Conservation (phyloP, 2,888 invertebrate genomes). For the Trissonchulus latispiculum region DNA sequence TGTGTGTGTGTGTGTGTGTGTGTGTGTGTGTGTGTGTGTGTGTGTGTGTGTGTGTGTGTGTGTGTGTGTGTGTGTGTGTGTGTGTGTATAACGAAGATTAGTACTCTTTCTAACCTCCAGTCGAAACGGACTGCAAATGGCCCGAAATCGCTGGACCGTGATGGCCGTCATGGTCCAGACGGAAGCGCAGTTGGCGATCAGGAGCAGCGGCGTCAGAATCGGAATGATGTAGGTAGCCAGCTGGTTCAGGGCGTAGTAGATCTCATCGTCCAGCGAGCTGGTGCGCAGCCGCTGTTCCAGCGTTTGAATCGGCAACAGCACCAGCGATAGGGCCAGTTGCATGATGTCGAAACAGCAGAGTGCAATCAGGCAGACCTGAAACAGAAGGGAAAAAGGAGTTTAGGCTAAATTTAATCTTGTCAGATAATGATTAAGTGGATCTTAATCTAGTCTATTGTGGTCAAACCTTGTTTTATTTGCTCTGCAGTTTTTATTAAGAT, state of each 20-base stretch:
- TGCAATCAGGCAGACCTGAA: slow-evolving; percentile 3
- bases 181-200: slow-evolving; percentile 9
- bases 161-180: slow-evolving; percentile 21
- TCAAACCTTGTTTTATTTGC: no score
- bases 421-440: no score
- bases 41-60: no score
- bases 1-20: no score
- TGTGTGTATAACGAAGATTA: no score
- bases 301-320: not conserved
- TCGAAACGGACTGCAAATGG: slow-evolving; percentile 13
- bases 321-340: slow-evolving; percentile 7
- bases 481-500: no score
- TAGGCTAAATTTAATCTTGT: no score
- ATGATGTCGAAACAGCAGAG: slow-evolving; percentile 14
- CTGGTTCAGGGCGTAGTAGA: not conserved
- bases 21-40: no score
- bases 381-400: no score
- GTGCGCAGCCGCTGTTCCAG: not conserved
- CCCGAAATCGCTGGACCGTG: slow-evolving; percentile 13
- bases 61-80: no score
- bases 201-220: not conserved
- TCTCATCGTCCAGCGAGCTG: not conserved
- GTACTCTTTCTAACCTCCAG: not conserved
- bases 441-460: no score
- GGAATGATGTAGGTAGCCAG: not conserved